Evolutionary conservation across 2,888 invertebrate genomes (phyloP), one percentile per base, ranked within the genome.

Genomic region (Zelleria hepariella): DNA sequence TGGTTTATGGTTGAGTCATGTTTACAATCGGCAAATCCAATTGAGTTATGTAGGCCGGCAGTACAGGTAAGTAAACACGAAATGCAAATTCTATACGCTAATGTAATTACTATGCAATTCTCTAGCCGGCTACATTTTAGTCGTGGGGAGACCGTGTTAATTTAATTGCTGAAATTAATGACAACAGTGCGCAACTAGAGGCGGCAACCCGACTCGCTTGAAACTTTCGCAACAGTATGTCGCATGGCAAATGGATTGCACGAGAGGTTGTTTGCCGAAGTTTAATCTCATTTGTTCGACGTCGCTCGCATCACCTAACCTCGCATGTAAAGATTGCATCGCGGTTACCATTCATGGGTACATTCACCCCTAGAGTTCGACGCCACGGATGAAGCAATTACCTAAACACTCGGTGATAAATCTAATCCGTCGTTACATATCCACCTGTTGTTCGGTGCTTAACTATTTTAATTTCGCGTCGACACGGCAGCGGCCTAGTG

Each of bases 211-310:
- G 24, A 23, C 57, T n/a, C 48, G 47, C 54, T 24, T 24, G 26
- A 54, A 54, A 48, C n/a, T 48, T 57, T 48, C 23, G 47, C 18
- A 56, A 56, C 55, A 42, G 58, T 26, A 60, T 60, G 77, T 77
- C 78, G 78, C 77, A 63, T 71, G 65, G 74, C 77, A 81, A 80
- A 85, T 81, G 80, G 78, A 82, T 82, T 78, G 79, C 80, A 78
- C 75, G 77, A 82, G 78, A 83, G 80, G 80, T 80, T 80, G 82
- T 82, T 86, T 80, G 83, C 79, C 84, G 82, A 84, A 86, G 78
- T 86, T 84, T 84, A 86, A 86, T 85, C 82, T 78, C 76, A 80
- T 84, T 86, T 80, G 75, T 74, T 71, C 72, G 69, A 67, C 68
- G 74, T 8, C 73, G 71, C 77, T 77, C 81, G 82, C 80, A 73